These are phyloP conservation scores for Acrossocheilus fasciatus DNA, from an alignment of 2,797 vertebrate species.

Conservation along the genomic window DNA sequence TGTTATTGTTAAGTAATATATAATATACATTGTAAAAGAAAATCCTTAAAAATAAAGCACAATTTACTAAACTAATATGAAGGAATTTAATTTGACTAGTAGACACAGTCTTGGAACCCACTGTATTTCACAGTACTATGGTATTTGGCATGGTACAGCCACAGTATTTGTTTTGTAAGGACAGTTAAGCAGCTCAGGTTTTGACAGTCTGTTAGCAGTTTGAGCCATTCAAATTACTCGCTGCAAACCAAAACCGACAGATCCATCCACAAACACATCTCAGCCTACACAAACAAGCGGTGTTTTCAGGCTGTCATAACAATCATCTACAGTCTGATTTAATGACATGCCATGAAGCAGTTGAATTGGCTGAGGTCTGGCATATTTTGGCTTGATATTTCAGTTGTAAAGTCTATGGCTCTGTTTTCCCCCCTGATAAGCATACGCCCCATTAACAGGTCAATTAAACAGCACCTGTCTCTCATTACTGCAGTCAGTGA, in stretches of 20 bases:
- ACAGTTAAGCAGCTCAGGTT: background rate
- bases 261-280: background rate
- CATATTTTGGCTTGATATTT: conserved; percentile 15
- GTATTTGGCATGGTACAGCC: background rate
- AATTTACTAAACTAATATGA: too few species aligned
- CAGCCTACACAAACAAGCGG: background rate
- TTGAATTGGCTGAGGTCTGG: background rate
- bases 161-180: background rate
- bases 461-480: background rate
- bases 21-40: too few species aligned
- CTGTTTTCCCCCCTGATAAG: conserved; percentile 26
- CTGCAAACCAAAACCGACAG: background rate
- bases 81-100: background rate
- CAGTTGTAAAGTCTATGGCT: background rate
- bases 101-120: background rate
- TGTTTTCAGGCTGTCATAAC: conserved; percentile 18
- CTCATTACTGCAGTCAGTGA: background rate
- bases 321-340: conserved; percentile 8
- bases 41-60: too few species aligned
- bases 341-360: background rate
- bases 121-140: background rate
- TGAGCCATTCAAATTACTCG: background rate
- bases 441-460: background rate
- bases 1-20: too few species aligned
- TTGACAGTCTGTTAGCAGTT: background rate